Percentiles rank a stretch among this genome's conserved stretches.
Evolutionary conservation across 2,888 invertebrate species (phyloP).

Genomic region (Carterocephalus palaemon): DNA sequence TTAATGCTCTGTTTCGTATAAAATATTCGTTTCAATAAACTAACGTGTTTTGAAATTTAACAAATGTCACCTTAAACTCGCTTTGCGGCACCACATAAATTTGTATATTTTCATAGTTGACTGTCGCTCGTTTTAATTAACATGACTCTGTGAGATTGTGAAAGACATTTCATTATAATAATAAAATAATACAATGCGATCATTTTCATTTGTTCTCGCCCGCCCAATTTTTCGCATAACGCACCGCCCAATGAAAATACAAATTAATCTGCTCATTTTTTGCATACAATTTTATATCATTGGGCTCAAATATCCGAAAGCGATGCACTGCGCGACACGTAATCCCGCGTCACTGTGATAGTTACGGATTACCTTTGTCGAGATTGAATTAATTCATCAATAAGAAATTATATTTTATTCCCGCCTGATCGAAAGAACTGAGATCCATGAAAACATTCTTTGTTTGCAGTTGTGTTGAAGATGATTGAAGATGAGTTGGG

Average conservation of each 20-base stretch:
- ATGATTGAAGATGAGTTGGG: constrained; percentile 49
- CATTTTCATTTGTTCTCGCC: constrained; percentile 70
- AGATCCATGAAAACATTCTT: constrained; percentile 50
- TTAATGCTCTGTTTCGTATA: constrained; percentile 1
- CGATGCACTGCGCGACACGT: constrained; percentile 58
- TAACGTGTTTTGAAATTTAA: neutral
- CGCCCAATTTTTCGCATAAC: constrained; percentile 77
- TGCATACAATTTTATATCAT: constrained; percentile 75
- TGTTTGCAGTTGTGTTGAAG: constrained; percentile 44
- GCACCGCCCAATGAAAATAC: constrained; percentile 73
- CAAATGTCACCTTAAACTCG: no score
- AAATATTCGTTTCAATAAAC: neutral
- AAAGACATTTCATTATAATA: constrained; percentile 57
- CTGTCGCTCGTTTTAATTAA: constrained; percentile 19
- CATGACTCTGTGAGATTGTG: constrained; percentile 38
- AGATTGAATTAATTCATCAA: constrained; percentile 65
- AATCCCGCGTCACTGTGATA: constrained; percentile 68
- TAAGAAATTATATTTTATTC: constrained; percentile 50
- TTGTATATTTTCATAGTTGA: no score
- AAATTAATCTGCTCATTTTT: constrained; percentile 79
- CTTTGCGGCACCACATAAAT: no score
- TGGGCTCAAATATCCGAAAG: constrained; percentile 67
- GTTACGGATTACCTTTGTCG: constrained; percentile 68
- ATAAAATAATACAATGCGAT: constrained; percentile 64
- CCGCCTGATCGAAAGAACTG: constrained; percentile 37